Base-by-base conservation (phyloP, 2,797 vertebrate genomes). In the Podarcis siculus region DNA sequence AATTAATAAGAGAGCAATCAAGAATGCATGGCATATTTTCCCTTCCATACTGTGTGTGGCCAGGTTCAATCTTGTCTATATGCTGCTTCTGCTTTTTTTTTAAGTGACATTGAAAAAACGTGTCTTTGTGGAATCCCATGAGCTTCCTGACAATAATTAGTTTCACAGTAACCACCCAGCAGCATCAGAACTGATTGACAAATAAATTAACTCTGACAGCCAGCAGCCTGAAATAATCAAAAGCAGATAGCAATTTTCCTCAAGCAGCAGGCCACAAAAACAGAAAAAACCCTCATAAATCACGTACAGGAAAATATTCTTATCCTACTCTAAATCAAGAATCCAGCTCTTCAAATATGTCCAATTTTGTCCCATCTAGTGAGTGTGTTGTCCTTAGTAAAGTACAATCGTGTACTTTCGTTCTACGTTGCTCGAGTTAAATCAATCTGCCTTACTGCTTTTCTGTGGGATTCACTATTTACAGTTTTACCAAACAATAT, bases 141-240 rank as follows among this genome's bases (percentile, higher is more conserved):
- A 85, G 86, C 83, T 85, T 85, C 42, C 78, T 39, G 83, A 77
- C 83, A 88, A 88, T 88, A 90, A 90, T 81, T 88, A 90, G 83
- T 72, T 81, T 85, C 73, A 82, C 73, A 86, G 83, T 90, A 86
- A 88, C 86, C 64, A 77, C 64, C 79, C 89, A 85, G 72, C 79
- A 86, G 61, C 72, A 72, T 90, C 79, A 72, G 49, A 85, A 90
- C 82, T 79, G 89, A 85, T 82, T 85, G 82, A 90, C 79, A 82
- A 90, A 90, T 87, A 90, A 88, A 90, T 82, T 82, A 90, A 85
- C 72, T 85, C 78, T 87, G 86, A 71, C 86, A 85, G 83, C 79
- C 77, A 90, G 83, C 82, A 88, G 82, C 71, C 78, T 79, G 78
- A 85, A 82, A 90, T 85, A 87, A 88, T 88, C 89, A 90, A 82